Evolutionary conservation across 2,888 invertebrate genomes (phyloP), one percentile per base, ranked within the genome.

Genomic region (Rhingia rostrata): DNA sequence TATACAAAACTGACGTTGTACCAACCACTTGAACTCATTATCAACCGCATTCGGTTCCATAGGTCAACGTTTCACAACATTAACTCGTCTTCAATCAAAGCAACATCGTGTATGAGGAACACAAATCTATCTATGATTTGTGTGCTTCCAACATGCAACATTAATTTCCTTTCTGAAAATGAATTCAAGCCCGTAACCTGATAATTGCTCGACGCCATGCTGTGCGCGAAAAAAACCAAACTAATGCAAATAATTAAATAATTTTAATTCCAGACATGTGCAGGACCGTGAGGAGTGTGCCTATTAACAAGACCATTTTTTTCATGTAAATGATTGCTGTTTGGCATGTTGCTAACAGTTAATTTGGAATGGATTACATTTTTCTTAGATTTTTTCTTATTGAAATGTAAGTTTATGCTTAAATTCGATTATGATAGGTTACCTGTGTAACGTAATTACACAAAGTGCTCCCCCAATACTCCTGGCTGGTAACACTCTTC

Each of bases 291-390:
- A 35, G 41, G 14, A 47, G 4, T 22, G n/a, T 7, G n/a, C 33
- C 74, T 39, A 56, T n/a, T 56, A 39, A 64, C 74, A 54, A 74
- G 74, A 56, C 30, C 30, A 30, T 35, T 6, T 22, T 54, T 47
- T 54, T n/a, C 56, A 56, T 64, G 74, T 74, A 66, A 74, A 64
- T 64, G 32, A 74, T 74, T 66, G 64, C n/a, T 49, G 64, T 39
- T 74, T 49, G 49, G 64, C 74, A 14, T 64, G 74, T 58, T 64
- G 5, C 39, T 49, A 41, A 14, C 14, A 54, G 9, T 53, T 51
- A 60, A 39, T 39, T 30, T 6, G 6, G 32, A 58, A 47, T 35
- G 49, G 7, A 10, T 49, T 49, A 30, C 7, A 10, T 49, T 10
- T 30, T 32, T 10, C 9, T 49, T 49, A 5, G 6, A n/a, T 53